Percentiles rank a stretch among this genome's conserved stretches.
Evolutionary conservation across 2,113 vertebrate species (phyloP).

Genomic region (Toxotes chatareus): DNA sequence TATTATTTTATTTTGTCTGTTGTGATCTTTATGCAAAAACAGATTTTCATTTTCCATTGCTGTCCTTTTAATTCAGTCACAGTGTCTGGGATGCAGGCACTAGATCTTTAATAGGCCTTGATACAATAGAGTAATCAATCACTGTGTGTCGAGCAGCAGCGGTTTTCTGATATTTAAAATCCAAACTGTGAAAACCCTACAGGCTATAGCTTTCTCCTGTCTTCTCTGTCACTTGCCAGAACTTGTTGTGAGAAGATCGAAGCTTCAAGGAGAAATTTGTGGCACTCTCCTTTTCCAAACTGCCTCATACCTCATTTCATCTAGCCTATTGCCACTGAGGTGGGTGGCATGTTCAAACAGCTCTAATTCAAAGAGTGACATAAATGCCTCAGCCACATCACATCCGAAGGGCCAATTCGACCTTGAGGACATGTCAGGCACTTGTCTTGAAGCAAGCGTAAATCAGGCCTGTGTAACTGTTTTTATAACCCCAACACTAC

Average conservation of each 20-base stretch:
- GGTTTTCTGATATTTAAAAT: constrained; percentile 50
- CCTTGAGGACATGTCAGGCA: constrained; percentile 71
- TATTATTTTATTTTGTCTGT: constrained; percentile 1
- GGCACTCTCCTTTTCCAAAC: constrained; percentile 53
- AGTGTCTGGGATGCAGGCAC: neutral
- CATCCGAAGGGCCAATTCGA: constrained; percentile 61
- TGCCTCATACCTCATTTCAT: constrained; percentile 61
- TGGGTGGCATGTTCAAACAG: constrained; percentile 71
- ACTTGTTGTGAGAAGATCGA: constrained; percentile 55
- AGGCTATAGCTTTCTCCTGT: constrained; percentile 29
- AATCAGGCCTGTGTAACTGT: constrained; percentile 51
- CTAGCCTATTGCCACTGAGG: constrained; percentile 59
- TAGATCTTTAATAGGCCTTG: constrained; percentile 15
- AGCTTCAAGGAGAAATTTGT: constrained; percentile 72
- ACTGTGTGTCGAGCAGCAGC: constrained; percentile 8
- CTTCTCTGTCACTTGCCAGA: constrained; percentile 43
- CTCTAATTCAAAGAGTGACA: constrained; percentile 75
- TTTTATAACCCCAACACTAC: constrained; percentile 26
- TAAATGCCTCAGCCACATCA: constrained; percentile 61
- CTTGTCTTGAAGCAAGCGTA: constrained; percentile 47
- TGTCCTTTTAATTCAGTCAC: constrained; percentile 22
- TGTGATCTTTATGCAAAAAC: neutral
- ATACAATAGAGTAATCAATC: constrained; percentile 38
- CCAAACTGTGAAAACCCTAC: constrained; percentile 41
- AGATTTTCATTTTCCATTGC: neutral